Evolutionary conservation across 2,888 invertebrate species (phyloP).

Genomic region (Oscheius sp.): DNA sequence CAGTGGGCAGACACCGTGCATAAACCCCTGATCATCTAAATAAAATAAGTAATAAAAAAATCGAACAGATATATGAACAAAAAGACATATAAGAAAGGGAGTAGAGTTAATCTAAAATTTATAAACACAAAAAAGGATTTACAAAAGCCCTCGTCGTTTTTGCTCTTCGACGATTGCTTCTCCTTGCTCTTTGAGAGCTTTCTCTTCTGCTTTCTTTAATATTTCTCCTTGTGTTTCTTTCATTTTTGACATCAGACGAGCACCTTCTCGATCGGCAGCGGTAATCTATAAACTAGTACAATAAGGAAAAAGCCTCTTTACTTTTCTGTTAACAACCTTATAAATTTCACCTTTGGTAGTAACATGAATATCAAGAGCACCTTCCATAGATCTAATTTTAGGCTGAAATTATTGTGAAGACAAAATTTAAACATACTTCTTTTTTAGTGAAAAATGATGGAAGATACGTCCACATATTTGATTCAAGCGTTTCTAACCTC

Average conservation of each 20-base stretch:
- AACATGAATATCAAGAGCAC: conserved; percentile 60
- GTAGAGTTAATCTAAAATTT: no score
- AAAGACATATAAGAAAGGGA: background rate
- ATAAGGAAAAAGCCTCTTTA: no score
- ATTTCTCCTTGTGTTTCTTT: conserved; percentile 47
- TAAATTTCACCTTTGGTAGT: conserved; percentile 51
- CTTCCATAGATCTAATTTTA: conserved; percentile 51
- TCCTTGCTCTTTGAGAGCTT: conserved; percentile 42
- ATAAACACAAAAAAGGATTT: background rate
- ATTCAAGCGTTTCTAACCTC: conserved; percentile 55
- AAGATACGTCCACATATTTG: conserved; percentile 53
- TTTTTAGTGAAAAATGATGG: conserved; percentile 60
- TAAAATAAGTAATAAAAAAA: no score
- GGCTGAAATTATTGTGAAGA: conserved; percentile 26
- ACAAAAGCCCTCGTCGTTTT: conserved; percentile 17
- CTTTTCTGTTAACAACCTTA: conserved; percentile 57
- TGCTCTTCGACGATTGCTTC: conserved; percentile 26
- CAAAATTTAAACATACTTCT: conserved; percentile 36
- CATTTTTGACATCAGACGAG: conserved; percentile 47
- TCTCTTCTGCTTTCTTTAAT: conserved; percentile 38
- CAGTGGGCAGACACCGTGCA: conserved; percentile 5
- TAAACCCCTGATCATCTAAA: conserved; percentile 13
- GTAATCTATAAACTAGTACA: conserved; percentile 41
- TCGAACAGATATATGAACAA: background rate
- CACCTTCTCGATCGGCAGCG: conserved; percentile 55